phyloP scores from a whole-genome alignment of 2,113 vertebrate species.

The Sclerurus mexicanus region DNA sequence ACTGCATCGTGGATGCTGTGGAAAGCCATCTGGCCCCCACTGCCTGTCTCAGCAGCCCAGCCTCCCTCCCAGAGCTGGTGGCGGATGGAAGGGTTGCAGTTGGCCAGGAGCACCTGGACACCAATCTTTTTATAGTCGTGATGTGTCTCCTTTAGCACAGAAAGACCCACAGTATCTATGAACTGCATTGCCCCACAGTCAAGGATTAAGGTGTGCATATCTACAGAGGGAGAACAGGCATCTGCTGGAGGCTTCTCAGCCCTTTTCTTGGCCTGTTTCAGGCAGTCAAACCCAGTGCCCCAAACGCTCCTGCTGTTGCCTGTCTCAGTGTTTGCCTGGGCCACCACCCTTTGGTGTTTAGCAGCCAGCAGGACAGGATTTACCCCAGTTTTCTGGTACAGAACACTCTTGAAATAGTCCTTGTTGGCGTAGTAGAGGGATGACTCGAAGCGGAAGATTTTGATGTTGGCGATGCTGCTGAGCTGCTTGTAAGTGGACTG shows the following conservation, averaged over 20 bases:
- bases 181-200: constrained; percentile 85
- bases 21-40: constrained; percentile 63
- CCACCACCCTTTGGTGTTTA: neutral
- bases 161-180: constrained; percentile 80
- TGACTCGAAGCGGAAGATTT: constrained; percentile 81
- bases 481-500: constrained; percentile 76
- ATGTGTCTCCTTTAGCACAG: constrained; percentile 74
- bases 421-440: constrained; percentile 90
- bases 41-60: constrained; percentile 50
- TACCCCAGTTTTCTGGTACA: constrained; percentile 73
- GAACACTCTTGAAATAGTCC: constrained; percentile 79
- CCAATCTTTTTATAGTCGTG: constrained; percentile 77
- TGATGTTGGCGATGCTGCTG: constrained; percentile 68
- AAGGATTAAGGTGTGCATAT: constrained; percentile 75
- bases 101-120: constrained; percentile 76
- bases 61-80: constrained; percentile 74
- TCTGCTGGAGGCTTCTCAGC: neutral
- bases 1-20: constrained; percentile 65
- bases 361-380: constrained; percentile 73
- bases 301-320: neutral
- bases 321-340: neutral
- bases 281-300: neutral
- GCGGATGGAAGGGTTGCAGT: constrained; percentile 77
- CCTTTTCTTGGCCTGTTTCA: neutral
- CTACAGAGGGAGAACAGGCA: neutral